Conservation (phyloP, 1,140 invertebrate species). For the Drosophila miranda region DNA sequence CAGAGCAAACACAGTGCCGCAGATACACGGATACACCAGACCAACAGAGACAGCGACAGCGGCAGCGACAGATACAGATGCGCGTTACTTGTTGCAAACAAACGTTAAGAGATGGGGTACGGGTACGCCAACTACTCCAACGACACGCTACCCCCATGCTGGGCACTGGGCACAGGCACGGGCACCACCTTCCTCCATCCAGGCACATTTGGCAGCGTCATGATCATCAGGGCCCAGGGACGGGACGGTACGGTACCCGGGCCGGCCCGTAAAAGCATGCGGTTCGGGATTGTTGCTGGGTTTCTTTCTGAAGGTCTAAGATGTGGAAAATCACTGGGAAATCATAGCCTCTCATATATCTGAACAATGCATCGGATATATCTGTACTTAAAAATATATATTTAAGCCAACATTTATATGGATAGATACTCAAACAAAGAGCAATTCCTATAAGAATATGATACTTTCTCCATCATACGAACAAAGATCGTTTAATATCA, state of each 20-base stretch:
- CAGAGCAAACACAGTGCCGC: conserved; percentile 49
- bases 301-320: conserved; percentile 23
- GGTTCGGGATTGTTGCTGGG: conserved; percentile 29
- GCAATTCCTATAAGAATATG: no score
- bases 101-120: conserved; percentile 54
- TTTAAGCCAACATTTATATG: neutral
- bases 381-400: neutral
- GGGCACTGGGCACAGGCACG: conserved; percentile 30
- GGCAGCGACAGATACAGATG: conserved; percentile 35
- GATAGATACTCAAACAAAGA: no score
- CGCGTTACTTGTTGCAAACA: conserved; percentile 74
- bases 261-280: conserved; percentile 38
- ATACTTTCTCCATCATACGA: no score
- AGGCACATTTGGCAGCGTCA: conserved; percentile 63
- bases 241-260: conserved; percentile 8
- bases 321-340: neutral
- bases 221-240: conserved; percentile 56
- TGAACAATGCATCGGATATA: no score
- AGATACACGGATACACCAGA: conserved; percentile 22
- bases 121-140: conserved; percentile 25
- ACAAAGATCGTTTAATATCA: no score
- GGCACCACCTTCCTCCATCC: conserved; percentile 18
- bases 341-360: neutral
- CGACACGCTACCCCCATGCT: conserved; percentile 55
- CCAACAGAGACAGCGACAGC: neutral